Base-by-base conservation (phyloP, 2,888 invertebrate genomes). In the Leucophenga montana region DNA sequence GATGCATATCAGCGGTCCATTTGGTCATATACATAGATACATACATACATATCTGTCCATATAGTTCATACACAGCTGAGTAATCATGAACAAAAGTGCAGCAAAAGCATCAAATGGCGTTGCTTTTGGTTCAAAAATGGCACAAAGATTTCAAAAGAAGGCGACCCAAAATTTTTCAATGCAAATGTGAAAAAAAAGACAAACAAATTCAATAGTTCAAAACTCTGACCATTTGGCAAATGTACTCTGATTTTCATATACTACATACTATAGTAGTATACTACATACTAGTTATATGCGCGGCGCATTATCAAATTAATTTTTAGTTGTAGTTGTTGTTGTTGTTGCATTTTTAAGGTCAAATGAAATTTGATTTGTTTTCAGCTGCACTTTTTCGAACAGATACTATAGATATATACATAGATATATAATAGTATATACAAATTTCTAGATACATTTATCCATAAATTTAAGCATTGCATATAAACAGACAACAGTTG, bases 1-100 rank as follows among this genome's bases (percentile, higher is more conserved):
- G 78, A 57, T 57, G 57, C 57, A 27, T 14, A 57, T 22, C 31
- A 22, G n/a, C 3, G 27, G n/a, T 57, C 16, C 50, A 50, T 50
- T 16, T 18, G 3, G 50, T 1, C 50, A 50, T n/a, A 13, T 48
- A n/a, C n/a, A n/a, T n/a, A n/a, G n/a, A n/a, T n/a, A 14, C 46
- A 46, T n/a, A 46, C 46, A n/a, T 2, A 46, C 6, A n/a, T n/a
- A 6, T 13, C 46, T 6, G 16, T 4, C 50, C 50, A 50, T 39
- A 11, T 39, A 8, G 39, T 11, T 11, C 39, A 50, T n/a, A n/a
- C 6, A 18, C 50, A 50, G 50, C 18, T 50, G 16, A 50, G 16
- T 18, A 50, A 50, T 50, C 50, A 50, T 6, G 16, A n/a, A 50
- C 50, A 39, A 39, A 39, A 39, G 39, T 39, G 39, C 39, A 50